Evolutionary conservation across 2,797 vertebrate genomes (phyloP), one percentile per base, ranked within the genome.

Genomic region (Chloroceryle inda): DNA sequence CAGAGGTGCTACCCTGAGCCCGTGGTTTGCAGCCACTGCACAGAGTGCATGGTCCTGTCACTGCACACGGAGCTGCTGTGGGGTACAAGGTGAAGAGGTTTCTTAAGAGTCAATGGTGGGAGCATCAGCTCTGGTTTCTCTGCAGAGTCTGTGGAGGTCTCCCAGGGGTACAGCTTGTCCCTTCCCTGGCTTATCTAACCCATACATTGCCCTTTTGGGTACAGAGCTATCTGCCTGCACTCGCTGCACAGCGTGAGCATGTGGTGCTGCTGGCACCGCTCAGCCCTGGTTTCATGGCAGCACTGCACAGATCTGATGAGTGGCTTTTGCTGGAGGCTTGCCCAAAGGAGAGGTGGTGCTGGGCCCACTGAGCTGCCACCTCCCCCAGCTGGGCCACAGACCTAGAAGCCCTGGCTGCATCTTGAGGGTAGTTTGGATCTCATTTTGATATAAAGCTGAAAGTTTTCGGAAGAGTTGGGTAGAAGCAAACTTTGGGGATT

Each of bases 1-100:
- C 5, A 10, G 53, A 35, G 27, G 17, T 31, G 23, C 42, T 77
- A 72, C 50, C 31, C 35, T 2, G 23, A 42, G 44, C 18, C 50
- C 0, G 0, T 24, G 17, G 18, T 37, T 23, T 20, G 61, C 20
- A 72, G 49, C 31, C 22, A 0, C 13, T 2, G 7, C 23, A 6
- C 16, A 3, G 14, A 2, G 1, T 1, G 1, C 35, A 8, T 0
- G 1, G n/a, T 37, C 2, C 1, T 12, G 29, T 27, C 0, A 4
- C 59, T 11, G 22, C 27, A 8, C 23, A 3, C 5, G 10, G 61
- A 42, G 33, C 23, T 35, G 37, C 24, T 17, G 19, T 2, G 21
- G 44, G 5, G 5, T 38, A 42, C 12, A 9, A 58, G 37, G 35
- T 55, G 11, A n/a, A 47, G 52, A 38, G 35, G 13, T 18, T 40